Conservation (phyloP, 2,113 vertebrate genomes). For the Bolborhynchus lineola region DNA sequence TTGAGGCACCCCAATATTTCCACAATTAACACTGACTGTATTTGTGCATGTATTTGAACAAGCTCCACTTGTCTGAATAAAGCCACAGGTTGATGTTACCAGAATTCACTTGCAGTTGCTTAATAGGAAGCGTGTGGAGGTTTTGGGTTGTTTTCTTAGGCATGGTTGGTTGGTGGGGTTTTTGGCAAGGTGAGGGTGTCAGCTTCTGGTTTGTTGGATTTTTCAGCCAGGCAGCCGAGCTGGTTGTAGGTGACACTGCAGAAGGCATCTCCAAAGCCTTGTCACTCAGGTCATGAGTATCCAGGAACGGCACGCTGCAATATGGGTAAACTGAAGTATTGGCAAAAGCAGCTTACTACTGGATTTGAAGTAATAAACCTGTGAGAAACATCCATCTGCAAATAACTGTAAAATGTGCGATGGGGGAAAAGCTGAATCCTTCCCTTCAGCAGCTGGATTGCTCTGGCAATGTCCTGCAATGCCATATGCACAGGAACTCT, state of each 20-base stretch:
- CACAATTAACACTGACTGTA: background rate
- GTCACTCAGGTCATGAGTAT: background rate
- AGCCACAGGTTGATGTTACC: background rate
- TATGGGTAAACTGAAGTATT: background rate
- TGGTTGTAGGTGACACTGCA: background rate
- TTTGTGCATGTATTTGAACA: background rate
- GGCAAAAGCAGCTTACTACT: background rate
- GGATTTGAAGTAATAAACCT: background rate
- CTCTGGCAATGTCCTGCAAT: background rate
- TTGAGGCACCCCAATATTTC: background rate
- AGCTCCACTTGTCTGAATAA: background rate
- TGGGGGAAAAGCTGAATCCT: background rate
- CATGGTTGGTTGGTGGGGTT: accelerated
- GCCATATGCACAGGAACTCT: background rate
- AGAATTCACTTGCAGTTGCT: background rate
- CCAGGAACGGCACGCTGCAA: background rate
- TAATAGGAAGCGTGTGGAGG: background rate
- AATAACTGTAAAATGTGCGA: background rate
- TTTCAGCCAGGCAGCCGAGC: background rate
- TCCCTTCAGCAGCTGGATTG: background rate
- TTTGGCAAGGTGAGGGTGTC: background rate
- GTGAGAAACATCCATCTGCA: background rate
- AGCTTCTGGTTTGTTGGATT: background rate
- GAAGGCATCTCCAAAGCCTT: background rate
- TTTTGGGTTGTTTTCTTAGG: background rate